These are phyloP conservation scores for Toxotes chatareus DNA, from an alignment of 2,113 vertebrate genomes.

Conservation along the genomic window DNA sequence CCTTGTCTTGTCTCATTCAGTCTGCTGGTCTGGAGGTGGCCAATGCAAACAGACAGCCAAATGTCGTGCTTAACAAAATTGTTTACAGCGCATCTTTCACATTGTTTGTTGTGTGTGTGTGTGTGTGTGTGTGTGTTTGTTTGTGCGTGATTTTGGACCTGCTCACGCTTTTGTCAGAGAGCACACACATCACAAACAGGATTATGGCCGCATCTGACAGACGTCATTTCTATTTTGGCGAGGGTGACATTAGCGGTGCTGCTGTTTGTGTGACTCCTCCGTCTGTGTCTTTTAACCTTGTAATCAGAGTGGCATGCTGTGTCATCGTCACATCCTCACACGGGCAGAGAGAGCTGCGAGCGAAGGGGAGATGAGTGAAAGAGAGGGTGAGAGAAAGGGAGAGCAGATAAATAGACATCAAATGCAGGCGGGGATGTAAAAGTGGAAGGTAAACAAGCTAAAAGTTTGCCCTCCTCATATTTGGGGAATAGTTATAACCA, in stretches of 20 bases:
- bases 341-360: constrained; percentile 4
- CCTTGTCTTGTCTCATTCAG: constrained; percentile 37
- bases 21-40: neutral
- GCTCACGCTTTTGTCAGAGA: constrained; percentile 14
- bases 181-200: constrained; percentile 31
- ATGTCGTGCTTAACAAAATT: constrained; percentile 19
- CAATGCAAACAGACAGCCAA: constrained; percentile 24
- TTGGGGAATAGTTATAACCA: neutral
- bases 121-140: constrained; percentile 11
- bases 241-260: constrained; percentile 4
- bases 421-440: neutral
- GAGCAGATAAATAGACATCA: neutral
- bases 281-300: constrained; percentile 61
- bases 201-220: constrained; percentile 53
- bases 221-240: constrained; percentile 49
- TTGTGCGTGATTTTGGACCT: neutral
- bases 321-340: constrained; percentile 24
- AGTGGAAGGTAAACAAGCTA: neutral
- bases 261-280: constrained; percentile 36
- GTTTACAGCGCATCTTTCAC: neutral
- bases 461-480: constrained; percentile 5
- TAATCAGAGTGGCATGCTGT: constrained; percentile 58
- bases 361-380: neutral
- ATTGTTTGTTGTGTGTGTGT: constrained; percentile 8
- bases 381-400: constrained; percentile 11